Percentiles rank a stretch among this genome's conserved stretches.
Conservation (phyloP, 2,113 vertebrate species). For the Oryzias javanicus region DNA sequence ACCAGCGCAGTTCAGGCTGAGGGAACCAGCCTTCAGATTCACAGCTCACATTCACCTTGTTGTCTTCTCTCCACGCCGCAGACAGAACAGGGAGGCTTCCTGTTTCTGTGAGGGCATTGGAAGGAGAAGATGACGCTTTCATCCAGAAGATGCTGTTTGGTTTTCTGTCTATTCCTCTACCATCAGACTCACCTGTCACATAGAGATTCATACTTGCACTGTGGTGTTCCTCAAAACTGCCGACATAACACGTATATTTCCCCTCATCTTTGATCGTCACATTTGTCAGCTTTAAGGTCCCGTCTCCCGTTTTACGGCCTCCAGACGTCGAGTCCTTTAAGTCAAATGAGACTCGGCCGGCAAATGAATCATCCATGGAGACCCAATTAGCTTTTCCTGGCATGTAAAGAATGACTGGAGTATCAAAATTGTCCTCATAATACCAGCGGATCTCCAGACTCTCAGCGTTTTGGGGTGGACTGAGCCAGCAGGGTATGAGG, state of each 20-base stretch:
- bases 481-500: constrained; percentile 64
- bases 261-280: constrained; percentile 40
- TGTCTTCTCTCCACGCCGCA: background rate
- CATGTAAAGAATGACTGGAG: constrained; percentile 19
- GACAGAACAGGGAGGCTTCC: constrained; percentile 51
- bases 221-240: constrained; percentile 36
- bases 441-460: constrained; percentile 64
- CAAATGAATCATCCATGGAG: background rate
- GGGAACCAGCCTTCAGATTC: constrained; percentile 70
- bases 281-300: constrained; percentile 59
- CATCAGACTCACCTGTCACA: constrained; percentile 55
- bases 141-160: background rate
- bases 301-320: constrained; percentile 50
- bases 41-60: constrained; percentile 63
- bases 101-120: constrained; percentile 7
- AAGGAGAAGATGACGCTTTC: background rate
- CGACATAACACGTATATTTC: constrained; percentile 57
- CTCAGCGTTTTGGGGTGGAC: constrained; percentile 44
- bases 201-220: background rate
- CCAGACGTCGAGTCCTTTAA: constrained; percentile 21
- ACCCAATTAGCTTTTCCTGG: background rate
- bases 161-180: background rate
- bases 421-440: background rate
- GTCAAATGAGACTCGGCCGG: constrained; percentile 48
- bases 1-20: constrained; percentile 54